Conservation (phyloP, 2,797 vertebrate genomes). For the Chrosomus eos region DNA sequence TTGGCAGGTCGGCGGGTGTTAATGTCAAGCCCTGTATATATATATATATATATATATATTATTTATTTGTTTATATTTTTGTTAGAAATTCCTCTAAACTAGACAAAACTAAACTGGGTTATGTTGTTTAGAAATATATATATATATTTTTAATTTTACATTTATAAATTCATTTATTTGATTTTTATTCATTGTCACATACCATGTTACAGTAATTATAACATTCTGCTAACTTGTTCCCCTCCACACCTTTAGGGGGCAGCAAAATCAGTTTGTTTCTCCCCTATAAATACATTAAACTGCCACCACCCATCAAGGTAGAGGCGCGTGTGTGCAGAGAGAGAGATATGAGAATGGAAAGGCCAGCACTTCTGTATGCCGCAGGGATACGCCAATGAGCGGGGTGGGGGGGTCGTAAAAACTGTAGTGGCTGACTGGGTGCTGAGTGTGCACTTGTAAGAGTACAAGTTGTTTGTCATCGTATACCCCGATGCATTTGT, state of each 20-base stretch:
- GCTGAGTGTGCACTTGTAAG: conserved; percentile 37
- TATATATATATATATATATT: no score
- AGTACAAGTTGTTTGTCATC: conserved; percentile 18
- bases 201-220: background rate
- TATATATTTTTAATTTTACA: no score
- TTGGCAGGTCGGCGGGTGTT: no score
- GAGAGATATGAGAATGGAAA: conserved; percentile 48
- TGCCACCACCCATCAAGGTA: conserved; percentile 31
- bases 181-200: background rate
- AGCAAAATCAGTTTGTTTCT: background rate
- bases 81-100: no score
- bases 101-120: no score
- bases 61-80: no score
- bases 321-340: conserved; percentile 7
- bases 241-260: conserved; percentile 32
- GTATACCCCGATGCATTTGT: background rate
- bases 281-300: conserved; percentile 19
- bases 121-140: no score
- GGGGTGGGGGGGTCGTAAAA: conserved; percentile 27
- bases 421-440: conserved; percentile 5
- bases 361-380: conserved; percentile 32
- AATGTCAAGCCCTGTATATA: no score
- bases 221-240: background rate
- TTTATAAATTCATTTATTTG: no score
- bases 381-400: conserved; percentile 1